Evolutionary conservation across 2,797 vertebrate genomes (phyloP), one percentile per base, ranked within the genome.

Genomic region (Hydrocynus forskahlii): DNA sequence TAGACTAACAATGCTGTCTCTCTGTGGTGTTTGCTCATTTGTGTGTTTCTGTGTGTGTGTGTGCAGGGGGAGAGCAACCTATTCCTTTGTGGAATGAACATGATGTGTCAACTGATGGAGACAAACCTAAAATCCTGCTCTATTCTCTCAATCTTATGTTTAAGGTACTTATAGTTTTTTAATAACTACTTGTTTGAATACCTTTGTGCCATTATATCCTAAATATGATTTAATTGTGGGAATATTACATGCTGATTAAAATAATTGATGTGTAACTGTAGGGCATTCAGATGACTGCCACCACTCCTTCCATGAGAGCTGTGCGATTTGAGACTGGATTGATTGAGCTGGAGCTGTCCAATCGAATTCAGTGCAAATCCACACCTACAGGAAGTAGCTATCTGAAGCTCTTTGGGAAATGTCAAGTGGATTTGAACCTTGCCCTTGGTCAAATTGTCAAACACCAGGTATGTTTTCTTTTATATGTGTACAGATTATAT

Each of bases 11-110:
- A 12, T 45, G 43, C 3, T 45, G 10, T 35, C 9, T 12, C 8
- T 29, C 19, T 66, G 29, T 69, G 17, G 1, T 21, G 48, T 17
- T 52, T 10, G n/a, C 5, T 19, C 57, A 17, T n/a, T 43, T 21
- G 68, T 77, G 50, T 75, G 17, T 55, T 10, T 40, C 43, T 70
- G 35, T 38, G 21, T 77, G 0, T 85, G 0, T 87, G 35, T 54
- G 4, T 81, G 1, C 90, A 99, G 98, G 98, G 85, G 98, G 96
- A 50, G 98, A 99, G 79, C 98, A 99, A 79, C 98, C 98, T 59
- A 99, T 99, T 89, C 97, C 98, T 25, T 95, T 99, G 60, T 99
- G 98, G 98, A 99, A 99, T 40, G 98, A 99, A 88, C 96, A 98
- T 0, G 98, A 99, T 88, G 94, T 96, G 66, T 95, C 96, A 9